Evolutionary conservation across 2,113 vertebrate genomes (phyloP).

Genomic region (Brevimyrus niger): DNA sequence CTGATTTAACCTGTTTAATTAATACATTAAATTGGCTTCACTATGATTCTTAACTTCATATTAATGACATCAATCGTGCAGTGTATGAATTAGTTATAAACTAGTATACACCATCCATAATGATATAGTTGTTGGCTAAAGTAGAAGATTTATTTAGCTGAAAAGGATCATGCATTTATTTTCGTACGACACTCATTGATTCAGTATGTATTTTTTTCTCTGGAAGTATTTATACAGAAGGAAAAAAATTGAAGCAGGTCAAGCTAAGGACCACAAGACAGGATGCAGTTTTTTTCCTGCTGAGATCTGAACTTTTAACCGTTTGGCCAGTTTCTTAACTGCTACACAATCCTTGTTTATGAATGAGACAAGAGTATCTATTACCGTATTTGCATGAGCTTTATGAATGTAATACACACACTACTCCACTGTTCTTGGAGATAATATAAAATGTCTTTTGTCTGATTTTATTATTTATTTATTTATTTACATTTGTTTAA

Average conservation of each 20-base stretch:
- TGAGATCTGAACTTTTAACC: conserved; percentile 4
- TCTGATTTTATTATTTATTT: not conserved
- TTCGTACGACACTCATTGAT: not conserved
- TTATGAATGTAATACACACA: not conserved
- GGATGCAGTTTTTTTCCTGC: not conserved
- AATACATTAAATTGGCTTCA: not conserved
- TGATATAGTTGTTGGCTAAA: not conserved
- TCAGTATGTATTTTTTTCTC: not conserved
- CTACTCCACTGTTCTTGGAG: not conserved
- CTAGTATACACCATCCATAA: not conserved
- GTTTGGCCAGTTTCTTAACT: not conserved
- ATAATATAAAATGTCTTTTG: not conserved
- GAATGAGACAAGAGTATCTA: not conserved
- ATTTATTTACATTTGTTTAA: not conserved
- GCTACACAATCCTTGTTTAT: not conserved
- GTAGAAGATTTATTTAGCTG: not conserved
- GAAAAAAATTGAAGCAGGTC: not conserved
- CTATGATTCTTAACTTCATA: not conserved
- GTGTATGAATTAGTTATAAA: not conserved
- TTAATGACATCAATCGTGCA: not conserved
- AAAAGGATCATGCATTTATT: not conserved
- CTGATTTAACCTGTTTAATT: not conserved
- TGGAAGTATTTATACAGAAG: not conserved
- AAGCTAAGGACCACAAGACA: not conserved
- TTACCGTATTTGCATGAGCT: not conserved